Percentiles rank a stretch among this genome's conserved stretches.
Conservation (phyloP, 2,797 vertebrate genomes). For the Darevskia mixta region DNA sequence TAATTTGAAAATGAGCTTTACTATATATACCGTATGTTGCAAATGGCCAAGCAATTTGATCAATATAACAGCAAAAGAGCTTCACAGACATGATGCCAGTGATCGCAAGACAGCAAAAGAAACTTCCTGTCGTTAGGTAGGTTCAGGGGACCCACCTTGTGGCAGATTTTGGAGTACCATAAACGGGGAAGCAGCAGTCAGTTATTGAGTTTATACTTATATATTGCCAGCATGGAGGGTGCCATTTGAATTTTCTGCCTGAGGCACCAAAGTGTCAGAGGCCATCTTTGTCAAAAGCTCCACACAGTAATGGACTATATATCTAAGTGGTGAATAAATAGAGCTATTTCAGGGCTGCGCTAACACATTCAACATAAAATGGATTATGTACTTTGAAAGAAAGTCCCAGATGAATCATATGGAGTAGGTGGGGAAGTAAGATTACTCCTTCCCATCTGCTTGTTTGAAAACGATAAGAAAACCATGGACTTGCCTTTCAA, state of each 20-base stretch:
- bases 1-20: not conserved
- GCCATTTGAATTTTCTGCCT: not conserved
- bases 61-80: not conserved
- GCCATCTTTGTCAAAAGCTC: not conserved
- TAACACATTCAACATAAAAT: slow-evolving; percentile 24
- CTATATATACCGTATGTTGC: not conserved
- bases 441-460: not conserved
- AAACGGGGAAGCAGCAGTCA: not conserved
- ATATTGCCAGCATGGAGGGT: not conserved
- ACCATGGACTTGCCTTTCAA: not conserved
- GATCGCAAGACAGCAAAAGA: not conserved
- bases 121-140: not conserved
- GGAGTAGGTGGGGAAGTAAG: not conserved
- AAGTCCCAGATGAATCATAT: not conserved
- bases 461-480: slow-evolving; percentile 4
- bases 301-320: not conserved
- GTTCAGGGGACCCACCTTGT: not conserved
- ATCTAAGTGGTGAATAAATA: not conserved
- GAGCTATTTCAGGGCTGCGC: slow-evolving; percentile 21
- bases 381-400: slow-evolving; percentile 20
- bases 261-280: not conserved
- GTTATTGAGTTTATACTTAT: not conserved
- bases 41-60: not conserved
- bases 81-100: not conserved
- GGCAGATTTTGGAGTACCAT: not conserved